Evolutionary conservation across 2,113 vertebrate genomes (phyloP).

Genomic region (rabbit (Oryctolagus cuniculus)): DNA sequence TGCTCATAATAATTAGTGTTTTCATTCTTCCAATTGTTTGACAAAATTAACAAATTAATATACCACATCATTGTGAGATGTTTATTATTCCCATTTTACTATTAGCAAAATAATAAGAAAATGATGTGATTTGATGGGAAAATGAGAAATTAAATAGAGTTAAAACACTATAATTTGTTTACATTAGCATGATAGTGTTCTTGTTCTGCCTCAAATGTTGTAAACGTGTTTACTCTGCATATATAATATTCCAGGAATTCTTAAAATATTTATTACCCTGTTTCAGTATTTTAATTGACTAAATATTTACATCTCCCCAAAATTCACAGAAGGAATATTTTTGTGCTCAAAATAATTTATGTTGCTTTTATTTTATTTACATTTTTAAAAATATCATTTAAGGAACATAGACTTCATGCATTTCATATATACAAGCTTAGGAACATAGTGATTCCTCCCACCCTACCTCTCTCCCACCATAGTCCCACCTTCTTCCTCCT

Average conservation of each 20-base stretch:
- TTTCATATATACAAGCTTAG: too few relatives aligned
- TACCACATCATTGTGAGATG: background rate
- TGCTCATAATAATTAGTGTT: constrained; percentile 57
- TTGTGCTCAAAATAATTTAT: too few relatives aligned
- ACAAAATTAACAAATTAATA: constrained; percentile 76
- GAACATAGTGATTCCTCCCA: too few relatives aligned
- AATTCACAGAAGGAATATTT: background rate
- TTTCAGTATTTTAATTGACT: background rate
- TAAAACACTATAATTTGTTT: constrained; percentile 23
- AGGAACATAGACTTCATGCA: too few relatives aligned
- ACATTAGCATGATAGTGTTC: background rate
- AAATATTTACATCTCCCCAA: background rate
- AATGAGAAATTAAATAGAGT: constrained; percentile 27
- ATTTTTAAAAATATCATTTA: too few relatives aligned
- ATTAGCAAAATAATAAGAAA: constrained; percentile 62
- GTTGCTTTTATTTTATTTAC: too few relatives aligned
- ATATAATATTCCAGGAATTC: background rate
- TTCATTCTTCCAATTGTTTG: constrained; percentile 47
- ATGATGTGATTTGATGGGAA: constrained; percentile 27
- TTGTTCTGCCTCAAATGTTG: background rate
- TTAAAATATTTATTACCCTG: background rate
- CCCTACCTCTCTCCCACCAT: too few relatives aligned
- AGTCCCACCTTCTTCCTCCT: too few relatives aligned
- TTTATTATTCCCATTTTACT: constrained; percentile 66
- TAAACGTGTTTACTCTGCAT: background rate